Conservation (phyloP, 2,888 invertebrate genomes). For the Sturmia bella region DNA sequence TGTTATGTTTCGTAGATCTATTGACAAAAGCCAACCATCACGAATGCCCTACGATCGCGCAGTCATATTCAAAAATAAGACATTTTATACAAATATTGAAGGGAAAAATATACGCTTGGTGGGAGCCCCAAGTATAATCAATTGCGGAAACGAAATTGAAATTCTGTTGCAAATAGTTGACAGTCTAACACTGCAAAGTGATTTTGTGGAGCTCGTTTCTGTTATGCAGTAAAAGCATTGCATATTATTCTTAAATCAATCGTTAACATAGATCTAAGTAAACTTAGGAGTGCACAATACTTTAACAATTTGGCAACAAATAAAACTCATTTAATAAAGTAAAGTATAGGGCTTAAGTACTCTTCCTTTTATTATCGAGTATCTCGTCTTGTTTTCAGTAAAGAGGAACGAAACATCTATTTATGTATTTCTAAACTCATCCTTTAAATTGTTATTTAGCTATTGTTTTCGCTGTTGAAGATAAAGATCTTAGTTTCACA, state of each 20-base stretch:
- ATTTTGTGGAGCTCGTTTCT: constrained; percentile 77
- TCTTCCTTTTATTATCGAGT: constrained; percentile 9
- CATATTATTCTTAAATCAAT: not conserved
- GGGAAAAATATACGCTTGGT: constrained; percentile 81
- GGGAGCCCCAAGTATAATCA: constrained; percentile 80
- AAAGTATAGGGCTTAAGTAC: constrained; percentile 9
- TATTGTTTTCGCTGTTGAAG: constrained; percentile 50
- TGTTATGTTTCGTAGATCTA: constrained; percentile 80
- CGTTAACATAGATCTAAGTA: not conserved
- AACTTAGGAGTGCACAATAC: constrained; percentile 34
- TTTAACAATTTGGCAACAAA: not conserved
- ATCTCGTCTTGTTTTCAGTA: not conserved
- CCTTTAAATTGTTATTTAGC: constrained; percentile 53
- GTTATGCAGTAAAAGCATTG: constrained; percentile 69
- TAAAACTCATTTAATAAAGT: not conserved
- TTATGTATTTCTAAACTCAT: constrained; percentile 44
- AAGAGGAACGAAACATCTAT: constrained; percentile 6
- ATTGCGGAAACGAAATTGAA: constrained; percentile 79
- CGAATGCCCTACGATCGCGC: constrained; percentile 81
- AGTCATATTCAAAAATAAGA: constrained; percentile 81
- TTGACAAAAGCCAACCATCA: constrained; percentile 74
- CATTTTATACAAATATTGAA: constrained; percentile 81
- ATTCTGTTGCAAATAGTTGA: constrained; percentile 81
- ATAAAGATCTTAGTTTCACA: constrained; percentile 54
- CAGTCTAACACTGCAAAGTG: constrained; percentile 77